Base-by-base conservation (phyloP, 23 tunicate species). In the Styela clava region DNA sequence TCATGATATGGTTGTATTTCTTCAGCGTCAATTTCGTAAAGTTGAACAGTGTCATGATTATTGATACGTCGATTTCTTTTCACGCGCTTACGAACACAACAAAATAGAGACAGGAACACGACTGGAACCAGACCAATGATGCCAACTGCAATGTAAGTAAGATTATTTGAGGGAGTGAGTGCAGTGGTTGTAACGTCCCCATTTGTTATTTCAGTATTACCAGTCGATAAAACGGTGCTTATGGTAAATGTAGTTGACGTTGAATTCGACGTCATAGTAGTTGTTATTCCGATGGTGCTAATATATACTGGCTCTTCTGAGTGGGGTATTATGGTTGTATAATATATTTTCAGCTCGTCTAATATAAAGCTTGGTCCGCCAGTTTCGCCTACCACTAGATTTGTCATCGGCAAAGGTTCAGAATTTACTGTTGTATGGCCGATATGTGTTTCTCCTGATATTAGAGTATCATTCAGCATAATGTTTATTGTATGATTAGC, bases 161-260 rank as follows among this genome's bases (percentile, higher is more conserved):
- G 30, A 65, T 65, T 65, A 7, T 26, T 25, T 65, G 71, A 65
- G 16, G 30, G 71, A 65, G 71, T 65, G 71, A 28, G 16, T 65
- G 16, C 16, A 65, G 31, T 65, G 16, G 71, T 5, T 65, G 71
- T 26, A 5, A 16, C 9, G 7, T 9, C 7, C 5, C 16, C 30
- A 3, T 7, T 5, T 3, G 7, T 16, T 35, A 19, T 5, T 7
- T 7, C 56, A 5, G 56, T 44, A 44, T 7, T 44, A 5, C 12
- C 9, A 44, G 7, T 5, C 12, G 56, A 44, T 44, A 44, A 44
- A 5, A 12, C 12, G 56, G 56, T 44, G 12, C 56, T 44, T 44
- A 12, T 12, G 12, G 7, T 12, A 44, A 44, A 44, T 44, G 7
- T 44, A 7, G 12, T 44, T 12, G 56, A 5, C 56, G 12, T 44